Conservation (phyloP, 2,797 vertebrate genomes). For the Nannoperca australis region DNA sequence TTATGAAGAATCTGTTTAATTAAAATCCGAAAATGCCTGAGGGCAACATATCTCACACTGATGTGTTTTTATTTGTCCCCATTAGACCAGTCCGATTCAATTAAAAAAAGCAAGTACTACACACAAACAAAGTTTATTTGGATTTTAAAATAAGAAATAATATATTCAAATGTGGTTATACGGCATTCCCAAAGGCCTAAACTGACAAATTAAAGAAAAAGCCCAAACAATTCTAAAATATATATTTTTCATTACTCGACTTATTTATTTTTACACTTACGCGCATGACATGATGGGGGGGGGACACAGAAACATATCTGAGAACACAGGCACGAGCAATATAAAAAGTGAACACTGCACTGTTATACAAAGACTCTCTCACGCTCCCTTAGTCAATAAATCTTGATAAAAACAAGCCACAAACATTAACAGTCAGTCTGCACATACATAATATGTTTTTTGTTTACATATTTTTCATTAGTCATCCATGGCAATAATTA, state of each 20-base stretch:
- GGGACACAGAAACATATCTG: slow-evolving; percentile 7
- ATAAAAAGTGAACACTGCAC: slow-evolving; percentile 30
- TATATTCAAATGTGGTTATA: slow-evolving; percentile 57
- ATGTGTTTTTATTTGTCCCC: slow-evolving; percentile 45
- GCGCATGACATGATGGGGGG: slow-evolving; percentile 21
- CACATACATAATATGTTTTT: slow-evolving; percentile 40
- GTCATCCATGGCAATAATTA: slow-evolving; percentile 38
- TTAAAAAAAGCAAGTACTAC: slow-evolving; percentile 35
- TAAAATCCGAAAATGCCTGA: slow-evolving; percentile 42
- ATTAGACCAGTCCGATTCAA: slow-evolving; percentile 45
- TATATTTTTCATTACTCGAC: slow-evolving; percentile 15
- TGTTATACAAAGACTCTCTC: slow-evolving; percentile 32
- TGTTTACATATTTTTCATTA: slow-evolving; percentile 28
- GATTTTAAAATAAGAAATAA: slow-evolving; percentile 31
- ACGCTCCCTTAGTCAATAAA: not conserved
- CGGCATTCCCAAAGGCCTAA: slow-evolving; percentile 41
- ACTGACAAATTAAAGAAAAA: slow-evolving; percentile 41
- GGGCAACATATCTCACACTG: slow-evolving; percentile 34
- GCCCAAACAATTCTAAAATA: slow-evolving; percentile 25
- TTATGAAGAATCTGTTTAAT: slow-evolving; percentile 53
- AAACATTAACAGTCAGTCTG: slow-evolving; percentile 27
- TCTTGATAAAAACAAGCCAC: slow-evolving; percentile 28
- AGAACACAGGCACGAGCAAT: slow-evolving; percentile 38
- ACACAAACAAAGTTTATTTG: slow-evolving; percentile 68
- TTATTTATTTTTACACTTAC: slow-evolving; percentile 47